Conservation (phyloP, 1,140 invertebrate genomes). For the Amphibalanus amphitrite region DNA sequence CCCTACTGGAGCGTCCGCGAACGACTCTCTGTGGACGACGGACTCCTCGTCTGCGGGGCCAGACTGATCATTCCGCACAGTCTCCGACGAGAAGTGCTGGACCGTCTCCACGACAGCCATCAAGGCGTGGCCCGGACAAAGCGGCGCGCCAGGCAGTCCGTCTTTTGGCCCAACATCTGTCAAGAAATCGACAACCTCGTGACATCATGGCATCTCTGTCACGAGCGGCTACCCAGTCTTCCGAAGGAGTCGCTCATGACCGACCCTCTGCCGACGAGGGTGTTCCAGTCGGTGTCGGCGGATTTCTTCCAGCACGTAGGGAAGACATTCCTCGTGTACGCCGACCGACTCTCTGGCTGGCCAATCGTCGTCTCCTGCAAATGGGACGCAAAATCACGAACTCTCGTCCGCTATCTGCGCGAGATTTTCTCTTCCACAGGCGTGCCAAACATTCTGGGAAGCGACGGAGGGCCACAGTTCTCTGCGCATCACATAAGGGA, state of each 20-base stretch:
- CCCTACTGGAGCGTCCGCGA: no score
- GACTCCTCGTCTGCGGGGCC: not conserved
- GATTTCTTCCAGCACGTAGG: no score
- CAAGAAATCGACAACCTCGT: not conserved
- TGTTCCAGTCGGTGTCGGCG: no score
- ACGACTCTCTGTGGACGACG: not conserved
- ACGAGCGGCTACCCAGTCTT: not conserved
- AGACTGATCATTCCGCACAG: not conserved
- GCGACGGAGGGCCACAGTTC: not conserved
- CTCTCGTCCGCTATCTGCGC: not conserved
- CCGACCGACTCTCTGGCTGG: no score
- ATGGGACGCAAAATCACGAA: not conserved
- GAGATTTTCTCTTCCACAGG: not conserved
- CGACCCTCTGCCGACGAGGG: not conserved
- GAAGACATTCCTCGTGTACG: no score
- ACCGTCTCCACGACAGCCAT: slow-evolving; percentile 6
- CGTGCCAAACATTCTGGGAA: not conserved
- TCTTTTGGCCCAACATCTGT: slow-evolving; percentile 2
- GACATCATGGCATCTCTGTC: not conserved
- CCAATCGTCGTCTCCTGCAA: not conserved
- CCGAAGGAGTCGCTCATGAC: not conserved
- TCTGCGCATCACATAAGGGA: not conserved
- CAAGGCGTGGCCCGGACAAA: not conserved
- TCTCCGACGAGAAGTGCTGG: not conserved
- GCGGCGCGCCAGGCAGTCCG: not conserved